Conservation (phyloP, 2,888 invertebrate genomes). For the Mesoligia furuncula region DNA sequence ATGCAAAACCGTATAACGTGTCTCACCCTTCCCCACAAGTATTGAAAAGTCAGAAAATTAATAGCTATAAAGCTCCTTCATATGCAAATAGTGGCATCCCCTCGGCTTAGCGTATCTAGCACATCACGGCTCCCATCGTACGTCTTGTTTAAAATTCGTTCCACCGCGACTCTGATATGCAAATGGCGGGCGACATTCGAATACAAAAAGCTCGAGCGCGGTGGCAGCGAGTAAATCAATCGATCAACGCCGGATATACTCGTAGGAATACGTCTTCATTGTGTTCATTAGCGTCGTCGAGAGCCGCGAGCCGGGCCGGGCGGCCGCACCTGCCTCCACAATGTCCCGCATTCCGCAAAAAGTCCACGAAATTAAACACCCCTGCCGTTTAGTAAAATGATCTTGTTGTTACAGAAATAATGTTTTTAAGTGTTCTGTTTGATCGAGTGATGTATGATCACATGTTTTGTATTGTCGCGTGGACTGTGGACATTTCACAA, state of each 20-base stretch:
- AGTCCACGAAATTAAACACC: slow-evolving; percentile 78
- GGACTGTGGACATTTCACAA: slow-evolving; percentile 55
- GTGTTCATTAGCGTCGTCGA: slow-evolving; percentile 89
- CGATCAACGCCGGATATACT: slow-evolving; percentile 90
- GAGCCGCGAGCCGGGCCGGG: slow-evolving; percentile 63
- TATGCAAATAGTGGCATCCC: slow-evolving; percentile 84
- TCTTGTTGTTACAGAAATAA: slow-evolving; percentile 58
- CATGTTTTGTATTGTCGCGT: slow-evolving; percentile 29
- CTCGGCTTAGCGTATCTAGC: slow-evolving; percentile 78
- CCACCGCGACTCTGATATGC: slow-evolving; percentile 86
- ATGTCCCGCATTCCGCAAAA: slow-evolving; percentile 84
- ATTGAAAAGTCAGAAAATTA: slow-evolving; percentile 71
- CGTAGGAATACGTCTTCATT: slow-evolving; percentile 90
- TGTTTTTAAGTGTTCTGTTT: slow-evolving; percentile 59
- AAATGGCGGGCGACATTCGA: slow-evolving; percentile 88
- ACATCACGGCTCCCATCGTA: slow-evolving; percentile 80
- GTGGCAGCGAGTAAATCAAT: slow-evolving; percentile 91
- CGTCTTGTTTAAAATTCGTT: slow-evolving; percentile 87
- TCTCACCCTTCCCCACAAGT: slow-evolving; percentile 66
- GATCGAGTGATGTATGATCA: slow-evolving; percentile 55
- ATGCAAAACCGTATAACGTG: slow-evolving; percentile 60
- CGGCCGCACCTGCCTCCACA: slow-evolving; percentile 85
- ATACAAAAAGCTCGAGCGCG: slow-evolving; percentile 90
- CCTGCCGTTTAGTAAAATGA: slow-evolving; percentile 69
- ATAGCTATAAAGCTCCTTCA: slow-evolving; percentile 79